phyloP scores from a whole-genome alignment of 2,113 vertebrate species.

The Neogobius melanostomus region DNA sequence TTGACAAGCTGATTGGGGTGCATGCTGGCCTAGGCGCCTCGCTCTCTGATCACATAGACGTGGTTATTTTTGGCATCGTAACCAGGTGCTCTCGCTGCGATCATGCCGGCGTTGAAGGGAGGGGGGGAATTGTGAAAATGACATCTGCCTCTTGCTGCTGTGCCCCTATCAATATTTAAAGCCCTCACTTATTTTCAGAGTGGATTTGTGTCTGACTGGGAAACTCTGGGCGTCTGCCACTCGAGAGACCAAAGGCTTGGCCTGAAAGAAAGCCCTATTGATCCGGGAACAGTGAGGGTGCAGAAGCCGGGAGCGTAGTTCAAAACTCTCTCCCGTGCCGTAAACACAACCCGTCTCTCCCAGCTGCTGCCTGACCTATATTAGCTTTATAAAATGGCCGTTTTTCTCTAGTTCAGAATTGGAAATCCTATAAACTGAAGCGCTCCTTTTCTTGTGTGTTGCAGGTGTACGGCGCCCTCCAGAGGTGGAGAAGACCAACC shows the following conservation, averaged over 20 bases:
- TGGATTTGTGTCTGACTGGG: slow-evolving; percentile 57
- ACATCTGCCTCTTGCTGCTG: slow-evolving; percentile 49
- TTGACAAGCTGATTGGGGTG: slow-evolving; percentile 53
- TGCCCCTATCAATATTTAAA: slow-evolving; percentile 61
- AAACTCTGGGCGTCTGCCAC: slow-evolving; percentile 42
- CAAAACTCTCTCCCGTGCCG: slow-evolving; percentile 53
- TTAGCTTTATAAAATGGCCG: slow-evolving; percentile 36
- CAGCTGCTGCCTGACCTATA: slow-evolving; percentile 62
- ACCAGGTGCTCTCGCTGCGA: slow-evolving; percentile 55
- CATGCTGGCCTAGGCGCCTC: slow-evolving; percentile 36
- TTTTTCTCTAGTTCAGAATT: slow-evolving; percentile 7
- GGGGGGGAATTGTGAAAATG: slow-evolving; percentile 52
- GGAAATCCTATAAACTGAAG: slow-evolving; percentile 26
- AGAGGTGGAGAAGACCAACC: slow-evolving; percentile 74
- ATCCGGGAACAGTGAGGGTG: slow-evolving; percentile 54
- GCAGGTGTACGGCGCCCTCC: slow-evolving; percentile 80
- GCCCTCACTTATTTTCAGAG: slow-evolving; percentile 39
- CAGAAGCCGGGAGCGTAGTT: slow-evolving; percentile 48
- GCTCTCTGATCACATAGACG: slow-evolving; percentile 23
- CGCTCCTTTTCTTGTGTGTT: slow-evolving; percentile 35
- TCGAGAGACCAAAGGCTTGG: slow-evolving; percentile 19
- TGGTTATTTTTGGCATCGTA: slow-evolving; percentile 62
- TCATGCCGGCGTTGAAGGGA: slow-evolving; percentile 39
- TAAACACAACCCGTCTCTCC: slow-evolving; percentile 50
- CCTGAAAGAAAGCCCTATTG: slow-evolving; percentile 50